Evolutionary conservation across 2,113 vertebrate species (phyloP).

Genomic region (Blennius ocellaris): DNA sequence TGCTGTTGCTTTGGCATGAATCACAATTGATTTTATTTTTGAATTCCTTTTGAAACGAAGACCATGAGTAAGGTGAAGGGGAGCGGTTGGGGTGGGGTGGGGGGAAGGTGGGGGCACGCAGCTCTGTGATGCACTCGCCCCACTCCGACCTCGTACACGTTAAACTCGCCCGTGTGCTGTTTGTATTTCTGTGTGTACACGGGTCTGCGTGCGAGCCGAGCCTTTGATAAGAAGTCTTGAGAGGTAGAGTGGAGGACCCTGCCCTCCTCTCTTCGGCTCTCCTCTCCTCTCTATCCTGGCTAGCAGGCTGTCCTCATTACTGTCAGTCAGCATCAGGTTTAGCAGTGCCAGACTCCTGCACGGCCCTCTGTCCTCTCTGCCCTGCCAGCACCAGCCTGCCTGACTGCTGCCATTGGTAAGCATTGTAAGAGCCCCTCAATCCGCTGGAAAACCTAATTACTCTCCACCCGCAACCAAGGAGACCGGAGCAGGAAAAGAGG

Average conservation of each 20-base stretch:
- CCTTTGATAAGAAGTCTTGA: slow-evolving; percentile 77
- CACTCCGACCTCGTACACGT: slow-evolving; percentile 20
- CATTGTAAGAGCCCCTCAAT: slow-evolving; percentile 75
- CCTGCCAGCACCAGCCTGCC: slow-evolving; percentile 76
- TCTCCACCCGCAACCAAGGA: slow-evolving; percentile 75
- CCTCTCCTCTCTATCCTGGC: slow-evolving; percentile 66
- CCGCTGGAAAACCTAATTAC: slow-evolving; percentile 79
- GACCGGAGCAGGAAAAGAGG: slow-evolving; percentile 52
- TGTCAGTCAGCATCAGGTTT: slow-evolving; percentile 84
- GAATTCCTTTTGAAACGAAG: slow-evolving; percentile 1
- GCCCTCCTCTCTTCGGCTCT: slow-evolving; percentile 66
- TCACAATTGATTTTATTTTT: slow-evolving; percentile 19
- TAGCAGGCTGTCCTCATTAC: slow-evolving; percentile 82
- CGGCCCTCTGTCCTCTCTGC: slow-evolving; percentile 76
- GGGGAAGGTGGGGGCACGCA: slow-evolving; percentile 3
- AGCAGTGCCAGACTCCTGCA: slow-evolving; percentile 78
- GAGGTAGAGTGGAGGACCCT: slow-evolving; percentile 65
- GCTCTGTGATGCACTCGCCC: slow-evolving; percentile 21
- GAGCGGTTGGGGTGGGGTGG: background rate
- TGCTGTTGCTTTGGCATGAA: slow-evolving; percentile 3
- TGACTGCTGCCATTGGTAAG: slow-evolving; percentile 79
- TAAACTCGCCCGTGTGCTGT: slow-evolving; percentile 20
- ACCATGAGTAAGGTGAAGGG: slow-evolving; percentile 27
- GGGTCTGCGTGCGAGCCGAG: slow-evolving; percentile 25
- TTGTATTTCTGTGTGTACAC: slow-evolving; percentile 15